These are phyloP conservation scores for Potamarius usumacintae DNA, from an alignment of 2,113 vertebrate species.

Conservation along the genomic window DNA sequence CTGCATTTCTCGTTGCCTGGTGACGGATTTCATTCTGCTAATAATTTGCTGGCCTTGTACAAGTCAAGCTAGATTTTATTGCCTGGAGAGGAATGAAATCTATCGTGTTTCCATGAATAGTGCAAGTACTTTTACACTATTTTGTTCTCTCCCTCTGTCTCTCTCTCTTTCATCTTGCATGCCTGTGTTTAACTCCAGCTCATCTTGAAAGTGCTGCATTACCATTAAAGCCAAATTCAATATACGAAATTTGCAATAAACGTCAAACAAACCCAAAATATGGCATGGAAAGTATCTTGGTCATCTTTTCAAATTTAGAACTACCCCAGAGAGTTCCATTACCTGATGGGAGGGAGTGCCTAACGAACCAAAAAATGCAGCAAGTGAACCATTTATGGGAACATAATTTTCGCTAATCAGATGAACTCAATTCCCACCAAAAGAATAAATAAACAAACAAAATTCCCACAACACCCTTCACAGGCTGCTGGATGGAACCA, in stretches of 20 bases:
- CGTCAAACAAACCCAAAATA: background rate
- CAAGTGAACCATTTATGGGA: slow-evolving; percentile 38
- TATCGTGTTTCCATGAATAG: slow-evolving; percentile 40
- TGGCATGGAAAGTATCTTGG: background rate
- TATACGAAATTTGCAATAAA: background rate
- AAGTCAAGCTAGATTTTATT: slow-evolving; percentile 23
- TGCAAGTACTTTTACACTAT: slow-evolving; percentile 16
- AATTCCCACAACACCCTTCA: slow-evolving; percentile 17
- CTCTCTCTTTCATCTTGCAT: background rate
- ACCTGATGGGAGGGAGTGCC: background rate
- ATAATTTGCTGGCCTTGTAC: slow-evolving; percentile 43
- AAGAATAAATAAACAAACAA: slow-evolving; percentile 58
- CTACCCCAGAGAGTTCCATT: background rate
- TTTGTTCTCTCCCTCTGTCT: background rate
- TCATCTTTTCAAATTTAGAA: background rate
- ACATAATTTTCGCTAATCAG: slow-evolving; percentile 40
- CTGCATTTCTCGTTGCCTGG: slow-evolving; percentile 70
- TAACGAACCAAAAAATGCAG: background rate
- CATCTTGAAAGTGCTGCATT: background rate
- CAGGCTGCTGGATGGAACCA: background rate
- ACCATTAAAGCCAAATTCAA: background rate
- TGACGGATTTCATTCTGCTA: slow-evolving; percentile 47
- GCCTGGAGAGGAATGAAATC: slow-evolving; percentile 13
- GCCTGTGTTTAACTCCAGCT: slow-evolving; percentile 5
- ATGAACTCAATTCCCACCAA: slow-evolving; percentile 61